phyloP scores from a whole-genome alignment of 2,113 vertebrate species.

The Dicrurus megarhynchus region DNA sequence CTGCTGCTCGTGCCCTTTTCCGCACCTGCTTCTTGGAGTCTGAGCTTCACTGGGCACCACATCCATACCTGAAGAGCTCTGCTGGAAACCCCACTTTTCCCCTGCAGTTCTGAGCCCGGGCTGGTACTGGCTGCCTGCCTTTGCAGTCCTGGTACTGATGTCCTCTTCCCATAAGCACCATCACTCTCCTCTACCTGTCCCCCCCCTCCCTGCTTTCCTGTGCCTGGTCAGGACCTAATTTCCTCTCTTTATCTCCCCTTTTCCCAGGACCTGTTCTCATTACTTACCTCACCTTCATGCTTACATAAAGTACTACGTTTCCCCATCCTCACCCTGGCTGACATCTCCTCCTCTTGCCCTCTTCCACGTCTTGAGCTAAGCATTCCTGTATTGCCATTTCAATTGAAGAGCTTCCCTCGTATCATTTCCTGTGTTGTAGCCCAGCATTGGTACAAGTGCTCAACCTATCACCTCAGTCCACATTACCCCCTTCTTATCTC shows the following conservation, averaged over 20 bases:
- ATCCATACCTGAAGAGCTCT: rapidly evolving
- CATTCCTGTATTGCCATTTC: neutral
- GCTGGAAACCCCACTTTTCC: rapidly evolving
- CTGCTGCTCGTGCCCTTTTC: no score
- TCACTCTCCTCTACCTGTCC: neutral
- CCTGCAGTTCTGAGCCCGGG: rapidly evolving
- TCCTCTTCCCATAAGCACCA: no score
- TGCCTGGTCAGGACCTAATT: neutral
- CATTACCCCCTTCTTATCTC: neutral
- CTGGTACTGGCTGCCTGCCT: neutral
- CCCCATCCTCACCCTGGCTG: neutral
- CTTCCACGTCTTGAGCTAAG: neutral
- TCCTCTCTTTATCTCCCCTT: neutral
- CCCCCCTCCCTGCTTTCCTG: neutral
- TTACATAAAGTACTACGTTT: rapidly evolving
- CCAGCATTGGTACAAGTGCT: neutral
- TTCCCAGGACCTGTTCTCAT: neutral
- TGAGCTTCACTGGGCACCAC: neutral
- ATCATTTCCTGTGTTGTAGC: rapidly evolving
- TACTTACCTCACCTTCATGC: neutral
- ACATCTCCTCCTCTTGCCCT: neutral
- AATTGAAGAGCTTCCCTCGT: neutral
- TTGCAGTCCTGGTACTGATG: neutral
- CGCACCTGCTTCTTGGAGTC: neutral
- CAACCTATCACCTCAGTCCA: neutral